Base-by-base conservation (phyloP, 2,113 vertebrate species). In the Podarcis cretensis region DNA sequence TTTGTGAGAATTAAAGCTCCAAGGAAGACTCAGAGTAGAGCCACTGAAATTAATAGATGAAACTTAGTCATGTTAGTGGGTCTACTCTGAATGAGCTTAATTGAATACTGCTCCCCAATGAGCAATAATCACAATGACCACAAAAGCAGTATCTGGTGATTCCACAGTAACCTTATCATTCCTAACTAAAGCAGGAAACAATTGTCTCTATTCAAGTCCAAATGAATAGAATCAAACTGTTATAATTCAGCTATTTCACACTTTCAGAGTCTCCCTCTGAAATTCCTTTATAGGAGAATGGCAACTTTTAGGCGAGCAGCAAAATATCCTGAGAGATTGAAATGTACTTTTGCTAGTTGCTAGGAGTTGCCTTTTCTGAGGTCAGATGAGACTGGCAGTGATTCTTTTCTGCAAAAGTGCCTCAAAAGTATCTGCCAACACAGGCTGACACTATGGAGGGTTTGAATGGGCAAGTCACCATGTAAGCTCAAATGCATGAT, bases 381-480 rank as follows among this genome's bases (percentile, higher is more conserved):
- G 40, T 27, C 71, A 32, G 30, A 73, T 73, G 18, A 18, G 30
- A 73, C 9, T 73, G 30, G 40, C 40, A 3, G 35, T 13, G 35
- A 90, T 2, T 6, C 7, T n/a, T 5, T 9, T 2, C 18, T 0
- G 0, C 0, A 14, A 2, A 57, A 71, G 7, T 71, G 57, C 85
- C 91, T 92, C 18, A 20, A 8, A 69, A 40, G 13, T 13, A 81
- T 0, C 0, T 40, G 32, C 21, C 8, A 35, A 71, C 20, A 18
- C 2, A 37, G n/a, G 30, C 10, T 30, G 7, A 71, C 21, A 54
- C 21, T 57, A 81, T 73, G 9, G 21, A 0, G n/a, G 66, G 12
- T 40, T 57, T 35, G 13, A 30, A 69, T 32, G 35, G 37, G 65
- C 35, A 59, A 69, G 69, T 18, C 23, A 65, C 5, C 9, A 80